These are phyloP conservation scores for Pogona vitticeps DNA, from an alignment of 2,113 vertebrate species.

Conservation along the genomic window DNA sequence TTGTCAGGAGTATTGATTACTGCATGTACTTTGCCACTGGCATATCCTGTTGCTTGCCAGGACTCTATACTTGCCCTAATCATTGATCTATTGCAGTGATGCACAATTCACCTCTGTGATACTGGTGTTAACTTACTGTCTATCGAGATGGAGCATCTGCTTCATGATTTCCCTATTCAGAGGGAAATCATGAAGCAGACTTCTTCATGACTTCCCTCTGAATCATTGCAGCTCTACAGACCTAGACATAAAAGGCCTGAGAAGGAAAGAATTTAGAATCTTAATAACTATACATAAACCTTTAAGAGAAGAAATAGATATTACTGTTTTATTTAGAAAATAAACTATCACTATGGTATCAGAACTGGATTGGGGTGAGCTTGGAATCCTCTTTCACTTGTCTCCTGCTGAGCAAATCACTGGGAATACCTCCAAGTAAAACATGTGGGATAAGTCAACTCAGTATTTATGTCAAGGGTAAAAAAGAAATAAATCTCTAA, in stretches of 20 bases:
- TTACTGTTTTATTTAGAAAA: conserved; percentile 50
- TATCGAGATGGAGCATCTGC: too few species aligned
- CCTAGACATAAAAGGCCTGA: background rate
- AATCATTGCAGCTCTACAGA: background rate
- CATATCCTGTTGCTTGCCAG: background rate
- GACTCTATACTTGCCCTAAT: background rate
- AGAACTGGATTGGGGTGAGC: conserved; percentile 45
- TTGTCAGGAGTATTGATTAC: background rate
- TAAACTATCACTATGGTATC: conserved; percentile 34
- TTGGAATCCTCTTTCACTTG: conserved; percentile 50
- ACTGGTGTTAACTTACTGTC: background rate
- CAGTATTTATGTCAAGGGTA: conserved; percentile 40
- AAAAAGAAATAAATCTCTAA: conserved; percentile 36
- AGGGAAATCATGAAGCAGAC: conserved; percentile 24
- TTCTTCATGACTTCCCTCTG: conserved; percentile 1
- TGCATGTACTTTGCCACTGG: background rate
- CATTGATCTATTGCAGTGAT: background rate
- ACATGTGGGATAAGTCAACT: conserved; percentile 45
- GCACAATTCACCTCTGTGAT: background rate
- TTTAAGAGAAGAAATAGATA: conserved; percentile 37
- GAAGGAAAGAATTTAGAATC: conserved; percentile 24
- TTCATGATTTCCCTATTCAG: too few species aligned
- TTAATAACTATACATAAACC: conserved; percentile 46
- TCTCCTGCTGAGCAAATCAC: conserved; percentile 48
- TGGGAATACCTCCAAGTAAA: conserved; percentile 59